Conservation (phyloP, 2,888 invertebrate species). For the Trissolcus brochymenae region DNA sequence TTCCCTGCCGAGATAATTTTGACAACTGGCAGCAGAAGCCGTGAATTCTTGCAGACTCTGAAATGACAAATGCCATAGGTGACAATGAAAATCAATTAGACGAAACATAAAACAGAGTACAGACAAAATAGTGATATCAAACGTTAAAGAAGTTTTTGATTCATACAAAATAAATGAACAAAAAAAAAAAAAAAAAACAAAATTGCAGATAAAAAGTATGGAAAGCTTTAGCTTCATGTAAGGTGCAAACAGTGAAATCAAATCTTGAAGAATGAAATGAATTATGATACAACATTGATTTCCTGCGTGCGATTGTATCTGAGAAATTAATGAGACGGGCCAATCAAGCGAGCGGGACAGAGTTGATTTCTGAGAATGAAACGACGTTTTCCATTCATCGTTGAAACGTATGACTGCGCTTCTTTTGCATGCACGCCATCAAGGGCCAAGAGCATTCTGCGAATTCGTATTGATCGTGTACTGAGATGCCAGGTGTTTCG, state of each 20-base stretch:
- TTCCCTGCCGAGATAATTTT: background rate
- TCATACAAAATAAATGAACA: too few species aligned
- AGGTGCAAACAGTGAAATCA: too few species aligned
- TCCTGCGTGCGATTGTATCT: background rate
- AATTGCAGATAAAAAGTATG: too few species aligned
- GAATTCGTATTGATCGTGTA: conserved; percentile 33
- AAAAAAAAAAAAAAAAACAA: too few species aligned
- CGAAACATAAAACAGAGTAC: too few species aligned
- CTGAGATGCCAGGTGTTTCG: conserved; percentile 34
- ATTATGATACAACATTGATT: conserved; percentile 20
- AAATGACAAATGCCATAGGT: too few species aligned
- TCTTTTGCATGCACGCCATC: conserved; percentile 2
- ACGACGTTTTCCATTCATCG: conserved; percentile 27
- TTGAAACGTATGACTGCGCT: conserved; percentile 32
- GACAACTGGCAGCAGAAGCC: too few species aligned
- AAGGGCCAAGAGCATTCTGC: conserved; percentile 12
- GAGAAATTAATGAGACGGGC: conserved; percentile 12
- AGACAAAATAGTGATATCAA: too few species aligned
- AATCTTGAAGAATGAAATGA: conserved; percentile 10
- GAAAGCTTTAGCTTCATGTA: too few species aligned
- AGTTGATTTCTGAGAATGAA: conserved; percentile 34
- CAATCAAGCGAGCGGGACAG: conserved; percentile 17
- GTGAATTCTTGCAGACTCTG: too few species aligned
- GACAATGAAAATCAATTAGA: too few species aligned
- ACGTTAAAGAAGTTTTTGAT: too few species aligned